Conservation (phyloP, 2,797 vertebrate genomes). For the Eulemur mongoz region DNA sequence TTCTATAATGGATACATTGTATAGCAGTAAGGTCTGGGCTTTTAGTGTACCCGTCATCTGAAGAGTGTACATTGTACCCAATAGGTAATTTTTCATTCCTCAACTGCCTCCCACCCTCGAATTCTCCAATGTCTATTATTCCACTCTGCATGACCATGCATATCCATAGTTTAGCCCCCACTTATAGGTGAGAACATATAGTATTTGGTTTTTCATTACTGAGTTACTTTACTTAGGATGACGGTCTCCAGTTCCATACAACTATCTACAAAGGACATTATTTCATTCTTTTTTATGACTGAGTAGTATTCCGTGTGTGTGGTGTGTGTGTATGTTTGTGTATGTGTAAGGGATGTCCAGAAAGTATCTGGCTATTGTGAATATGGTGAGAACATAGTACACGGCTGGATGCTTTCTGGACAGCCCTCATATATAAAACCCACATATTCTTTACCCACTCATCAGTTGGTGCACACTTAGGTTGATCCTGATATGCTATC, state of each 20-base stretch:
- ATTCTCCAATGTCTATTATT: background rate
- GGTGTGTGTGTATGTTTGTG: background rate
- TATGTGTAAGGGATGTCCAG: no score
- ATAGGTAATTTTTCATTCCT: background rate
- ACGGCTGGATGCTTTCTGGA: no score
- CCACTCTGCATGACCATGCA: background rate
- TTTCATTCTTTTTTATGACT: background rate
- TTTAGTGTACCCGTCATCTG: no score
- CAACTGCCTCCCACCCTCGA: background rate
- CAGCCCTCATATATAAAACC: background rate
- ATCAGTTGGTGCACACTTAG: background rate
- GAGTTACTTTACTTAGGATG: background rate
- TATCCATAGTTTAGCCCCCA: background rate
- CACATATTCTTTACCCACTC: background rate
- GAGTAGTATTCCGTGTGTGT: background rate
- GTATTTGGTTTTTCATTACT: background rate
- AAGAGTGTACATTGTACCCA: no score
- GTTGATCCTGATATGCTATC: background rate
- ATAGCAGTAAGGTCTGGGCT: no score
- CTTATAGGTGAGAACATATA: background rate
- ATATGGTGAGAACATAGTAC: no score
- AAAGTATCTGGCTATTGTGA: no score
- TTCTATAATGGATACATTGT: no score
- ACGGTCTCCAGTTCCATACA: background rate
- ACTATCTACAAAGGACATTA: background rate